A percentile compares a stretch with the other conserved stretches of the same genome.
These are phyloP conservation scores for Zygogramma bicolorata DNA, from an alignment of 2,888 invertebrate genomes.

Conservation along the genomic window DNA sequence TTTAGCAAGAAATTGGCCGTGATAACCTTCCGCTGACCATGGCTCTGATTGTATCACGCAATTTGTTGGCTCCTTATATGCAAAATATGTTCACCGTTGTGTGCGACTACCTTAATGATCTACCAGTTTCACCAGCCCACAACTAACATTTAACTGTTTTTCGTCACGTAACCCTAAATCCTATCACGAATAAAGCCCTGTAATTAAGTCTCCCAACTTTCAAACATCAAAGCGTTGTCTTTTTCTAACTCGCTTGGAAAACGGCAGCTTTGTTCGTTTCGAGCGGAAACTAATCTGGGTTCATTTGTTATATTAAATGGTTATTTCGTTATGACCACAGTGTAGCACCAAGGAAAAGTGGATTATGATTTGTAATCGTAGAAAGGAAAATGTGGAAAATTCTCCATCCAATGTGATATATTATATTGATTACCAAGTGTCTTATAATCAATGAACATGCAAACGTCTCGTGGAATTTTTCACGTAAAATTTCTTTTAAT, in stretches of 20 bases:
- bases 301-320: neutral
- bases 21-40: conserved; percentile 11
- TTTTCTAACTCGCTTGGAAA: neutral
- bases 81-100: conserved; percentile 45
- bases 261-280: neutral
- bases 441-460: too few relatives aligned
- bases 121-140: conserved; percentile 47
- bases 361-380: too few relatives aligned
- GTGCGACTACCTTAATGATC: conserved; percentile 46
- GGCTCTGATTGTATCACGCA: conserved; percentile 34
- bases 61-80: conserved; percentile 43
- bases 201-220: conserved; percentile 51
- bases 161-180: conserved; percentile 57
- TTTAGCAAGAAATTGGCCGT: conserved; percentile 2
- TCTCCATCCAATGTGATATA: too few relatives aligned
- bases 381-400: too few relatives aligned
- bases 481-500: too few relatives aligned
- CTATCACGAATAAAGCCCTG: conserved; percentile 51
- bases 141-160: conserved; percentile 49
- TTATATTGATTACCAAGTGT: too few relatives aligned
- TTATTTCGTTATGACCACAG: neutral
- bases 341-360: neutral
- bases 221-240: neutral
- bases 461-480: too few relatives aligned
- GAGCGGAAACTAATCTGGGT: neutral